A percentile compares a stretch with the other conserved stretches of the same genome.
phyloP scores from a whole-genome alignment of 2,113 vertebrate species.

The Catharus bicknelli region DNA sequence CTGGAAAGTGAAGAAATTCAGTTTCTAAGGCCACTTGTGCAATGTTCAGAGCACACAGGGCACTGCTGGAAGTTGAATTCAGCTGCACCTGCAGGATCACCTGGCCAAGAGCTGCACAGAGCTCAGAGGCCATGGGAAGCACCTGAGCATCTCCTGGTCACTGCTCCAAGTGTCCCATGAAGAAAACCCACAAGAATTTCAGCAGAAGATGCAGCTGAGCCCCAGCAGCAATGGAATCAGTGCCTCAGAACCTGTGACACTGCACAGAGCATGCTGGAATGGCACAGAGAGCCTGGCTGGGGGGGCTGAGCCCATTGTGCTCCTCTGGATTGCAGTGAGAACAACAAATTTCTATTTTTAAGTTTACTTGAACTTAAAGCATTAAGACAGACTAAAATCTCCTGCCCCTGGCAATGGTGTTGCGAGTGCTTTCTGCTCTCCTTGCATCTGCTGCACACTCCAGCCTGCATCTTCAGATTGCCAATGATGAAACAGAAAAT shows the following conservation, averaged over 20 bases:
- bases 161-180: neutral
- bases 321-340: neutral
- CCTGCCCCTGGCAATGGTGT: neutral
- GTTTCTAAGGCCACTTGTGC: neutral
- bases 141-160: neutral
- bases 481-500: neutral
- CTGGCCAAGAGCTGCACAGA: neutral
- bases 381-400: conserved; percentile 30
- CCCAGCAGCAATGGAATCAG: accelerated
- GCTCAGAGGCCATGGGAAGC: neutral
- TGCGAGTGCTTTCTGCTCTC: neutral
- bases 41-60: neutral
- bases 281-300: neutral
- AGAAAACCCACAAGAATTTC: neutral
- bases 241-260: neutral
- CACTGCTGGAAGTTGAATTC: neutral
- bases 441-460: neutral
- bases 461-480: neutral
- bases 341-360: conserved; percentile 29
- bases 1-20: neutral
- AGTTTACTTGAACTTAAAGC: conserved; percentile 22
- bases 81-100: neutral
- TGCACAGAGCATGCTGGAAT: accelerated
- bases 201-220: neutral
- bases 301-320: neutral